Conservation (phyloP, 2,113 vertebrate species). For the Zapornia atra region DNA sequence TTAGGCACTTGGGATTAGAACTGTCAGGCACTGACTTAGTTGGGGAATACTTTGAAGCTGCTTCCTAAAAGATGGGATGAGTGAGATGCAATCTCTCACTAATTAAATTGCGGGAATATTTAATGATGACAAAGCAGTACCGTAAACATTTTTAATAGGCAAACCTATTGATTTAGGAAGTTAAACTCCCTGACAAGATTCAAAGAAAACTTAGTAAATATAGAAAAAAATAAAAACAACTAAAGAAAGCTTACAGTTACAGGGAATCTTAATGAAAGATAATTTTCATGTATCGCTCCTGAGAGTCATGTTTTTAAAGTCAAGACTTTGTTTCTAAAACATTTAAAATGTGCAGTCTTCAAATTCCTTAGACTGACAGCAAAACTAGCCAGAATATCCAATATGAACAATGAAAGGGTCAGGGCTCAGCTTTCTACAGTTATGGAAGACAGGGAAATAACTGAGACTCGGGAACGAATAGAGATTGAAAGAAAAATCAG, state of each 20-base stretch:
- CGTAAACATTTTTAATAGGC: conserved; percentile 51
- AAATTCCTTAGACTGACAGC: neutral
- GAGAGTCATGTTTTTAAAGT: neutral
- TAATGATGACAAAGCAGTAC: conserved; percentile 36
- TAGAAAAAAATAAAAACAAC: neutral
- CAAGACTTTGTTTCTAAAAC: neutral
- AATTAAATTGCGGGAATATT: conserved; percentile 60
- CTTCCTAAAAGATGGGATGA: conserved; percentile 27
- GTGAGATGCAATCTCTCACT: conserved; percentile 40
- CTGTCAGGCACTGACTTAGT: neutral
- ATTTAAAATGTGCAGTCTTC: neutral
- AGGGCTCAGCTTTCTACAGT: neutral
- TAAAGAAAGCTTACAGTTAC: neutral
- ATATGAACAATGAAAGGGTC: neutral
- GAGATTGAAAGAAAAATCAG: neutral
- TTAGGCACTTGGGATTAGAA: conserved; percentile 46
- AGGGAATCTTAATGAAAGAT: neutral
- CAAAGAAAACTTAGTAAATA: conserved; percentile 25
- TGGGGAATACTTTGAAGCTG: conserved; percentile 50
- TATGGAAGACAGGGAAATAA: neutral
- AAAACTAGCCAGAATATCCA: neutral
- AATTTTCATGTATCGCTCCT: neutral
- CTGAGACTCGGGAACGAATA: neutral
- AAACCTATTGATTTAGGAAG: conserved; percentile 48
- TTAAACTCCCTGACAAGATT: neutral